Conservation (phyloP, 2,888 invertebrate species). For the Heliconius ismenius region DNA sequence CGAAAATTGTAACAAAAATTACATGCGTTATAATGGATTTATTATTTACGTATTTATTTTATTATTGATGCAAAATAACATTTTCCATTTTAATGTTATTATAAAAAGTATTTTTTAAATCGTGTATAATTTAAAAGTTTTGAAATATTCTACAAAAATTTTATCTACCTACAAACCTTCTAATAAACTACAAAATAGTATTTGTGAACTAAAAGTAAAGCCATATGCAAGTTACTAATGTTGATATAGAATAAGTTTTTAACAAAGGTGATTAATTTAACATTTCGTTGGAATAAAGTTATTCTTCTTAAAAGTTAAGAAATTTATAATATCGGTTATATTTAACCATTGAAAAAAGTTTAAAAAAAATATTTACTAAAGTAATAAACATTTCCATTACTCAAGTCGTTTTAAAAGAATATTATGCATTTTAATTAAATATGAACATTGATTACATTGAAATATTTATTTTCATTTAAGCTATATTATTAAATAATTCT, state of each 20-base stretch:
- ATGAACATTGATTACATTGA: no score
- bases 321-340: no score
- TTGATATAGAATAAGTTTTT: not conserved
- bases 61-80: not conserved
- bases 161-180: slow-evolving; percentile 9
- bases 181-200: slow-evolving; percentile 9
- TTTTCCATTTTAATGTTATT: not conserved
- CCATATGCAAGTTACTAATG: not conserved
- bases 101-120: not conserved
- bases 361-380: not conserved
- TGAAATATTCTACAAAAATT: slow-evolving; percentile 4
- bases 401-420: not conserved
- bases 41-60: not conserved
- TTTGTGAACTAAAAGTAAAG: slow-evolving; percentile 16
- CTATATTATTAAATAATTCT: not conserved
- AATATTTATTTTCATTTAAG: no score
- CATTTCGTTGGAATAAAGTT: not conserved
- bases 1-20: no score
- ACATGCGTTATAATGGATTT: no score
- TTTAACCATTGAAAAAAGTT: no score
- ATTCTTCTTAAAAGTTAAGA: not conserved
- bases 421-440: not conserved
- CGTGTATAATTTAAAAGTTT: not conserved
- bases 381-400: not conserved
- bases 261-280: slow-evolving; percentile 1